A percentile compares a stretch with the other conserved stretches of the same genome.
phyloP scores from a whole-genome alignment of 2,113 vertebrate genomes.

The Xenus cinereus region DNA sequence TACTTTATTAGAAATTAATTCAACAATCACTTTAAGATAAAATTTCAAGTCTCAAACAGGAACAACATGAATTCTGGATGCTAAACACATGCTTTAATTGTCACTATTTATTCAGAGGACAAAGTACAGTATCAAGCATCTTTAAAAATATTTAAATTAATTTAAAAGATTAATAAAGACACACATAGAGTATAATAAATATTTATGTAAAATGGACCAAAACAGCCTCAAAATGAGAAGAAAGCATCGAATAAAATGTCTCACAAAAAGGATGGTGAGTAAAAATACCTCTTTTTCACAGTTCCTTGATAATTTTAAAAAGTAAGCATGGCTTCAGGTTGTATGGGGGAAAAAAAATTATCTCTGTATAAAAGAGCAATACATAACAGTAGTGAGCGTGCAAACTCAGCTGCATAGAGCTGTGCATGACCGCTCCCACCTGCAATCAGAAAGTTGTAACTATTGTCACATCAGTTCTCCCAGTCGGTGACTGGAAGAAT shows the following conservation, averaged over 20 bases:
- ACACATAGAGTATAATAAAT: neutral
- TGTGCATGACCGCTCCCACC: neutral
- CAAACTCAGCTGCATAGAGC: neutral
- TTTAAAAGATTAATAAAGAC: neutral
- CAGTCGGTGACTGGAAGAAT: slow-evolving; percentile 6
- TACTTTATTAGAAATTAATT: neutral
- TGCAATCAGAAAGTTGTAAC: slow-evolving; percentile 4
- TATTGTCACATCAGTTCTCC: neutral
- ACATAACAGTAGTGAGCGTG: neutral
- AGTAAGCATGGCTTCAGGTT: neutral
- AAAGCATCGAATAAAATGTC: neutral
- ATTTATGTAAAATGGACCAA: neutral
- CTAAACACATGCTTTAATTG: neutral
- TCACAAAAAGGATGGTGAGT: neutral
- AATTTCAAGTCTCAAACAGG: neutral
- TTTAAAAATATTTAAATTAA: neutral
- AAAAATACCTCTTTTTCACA: neutral
- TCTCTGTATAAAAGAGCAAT: neutral
- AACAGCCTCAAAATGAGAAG: neutral
- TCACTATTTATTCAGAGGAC: neutral
- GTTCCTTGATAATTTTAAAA: neutral
- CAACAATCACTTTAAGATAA: neutral
- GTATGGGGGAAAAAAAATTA: neutral
- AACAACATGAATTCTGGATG: neutral
- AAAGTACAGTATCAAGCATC: neutral